Percentiles rank a stretch among this genome's conserved stretches.
Conservation (phyloP, 2,113 vertebrate genomes). For the Aptenodytes patagonicus region DNA sequence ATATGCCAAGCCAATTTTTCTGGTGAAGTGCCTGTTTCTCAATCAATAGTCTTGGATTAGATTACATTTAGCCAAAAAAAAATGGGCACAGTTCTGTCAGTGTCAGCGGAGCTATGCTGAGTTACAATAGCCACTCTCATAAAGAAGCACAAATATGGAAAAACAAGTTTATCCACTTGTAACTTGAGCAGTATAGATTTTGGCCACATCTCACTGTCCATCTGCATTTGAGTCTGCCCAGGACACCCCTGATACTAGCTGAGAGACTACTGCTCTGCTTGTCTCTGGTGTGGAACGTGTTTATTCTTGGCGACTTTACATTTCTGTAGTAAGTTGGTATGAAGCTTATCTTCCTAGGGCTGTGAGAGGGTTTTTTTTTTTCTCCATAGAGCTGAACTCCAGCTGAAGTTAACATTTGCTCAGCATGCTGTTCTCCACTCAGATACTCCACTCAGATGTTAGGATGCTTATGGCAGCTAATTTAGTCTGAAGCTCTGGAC, state of each 20-base stretch:
- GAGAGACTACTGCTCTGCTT: not conserved
- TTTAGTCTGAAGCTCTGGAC: not conserved
- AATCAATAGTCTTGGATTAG: not conserved
- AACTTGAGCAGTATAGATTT: not conserved
- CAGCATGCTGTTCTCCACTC: not conserved
- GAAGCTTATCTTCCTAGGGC: not conserved
- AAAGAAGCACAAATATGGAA: not conserved
- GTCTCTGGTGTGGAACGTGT: not conserved
- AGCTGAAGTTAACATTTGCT: not conserved
- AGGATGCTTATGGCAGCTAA: not conserved
- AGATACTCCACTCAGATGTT: not conserved
- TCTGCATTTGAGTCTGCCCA: not conserved
- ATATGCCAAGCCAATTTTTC: not conserved
- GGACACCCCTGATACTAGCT: not conserved
- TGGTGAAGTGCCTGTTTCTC: not conserved
- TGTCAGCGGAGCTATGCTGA: not conserved
- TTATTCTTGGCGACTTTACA: not conserved
- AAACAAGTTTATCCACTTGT: not conserved
- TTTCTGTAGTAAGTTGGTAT: not conserved
- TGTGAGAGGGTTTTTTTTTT: not conserved
- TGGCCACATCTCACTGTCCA: not conserved
- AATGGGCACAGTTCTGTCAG: not conserved
- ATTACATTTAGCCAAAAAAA: not conserved
- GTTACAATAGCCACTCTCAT: not conserved
- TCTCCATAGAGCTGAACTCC: not conserved